Conservation (phyloP, 1,140 invertebrate species). For the Panagrolaimus sp. region DNA sequence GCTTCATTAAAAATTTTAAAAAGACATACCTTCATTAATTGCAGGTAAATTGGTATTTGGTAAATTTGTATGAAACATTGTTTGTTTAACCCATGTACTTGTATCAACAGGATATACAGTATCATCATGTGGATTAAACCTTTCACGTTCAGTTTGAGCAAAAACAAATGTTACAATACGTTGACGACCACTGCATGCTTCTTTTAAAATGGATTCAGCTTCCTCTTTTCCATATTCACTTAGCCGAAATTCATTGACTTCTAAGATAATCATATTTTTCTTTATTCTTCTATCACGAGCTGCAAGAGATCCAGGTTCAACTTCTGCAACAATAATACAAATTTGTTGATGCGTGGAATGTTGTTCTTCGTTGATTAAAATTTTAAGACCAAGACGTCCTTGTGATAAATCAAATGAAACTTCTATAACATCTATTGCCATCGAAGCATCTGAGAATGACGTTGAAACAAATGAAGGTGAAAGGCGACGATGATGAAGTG, state of each 20-base stretch:
- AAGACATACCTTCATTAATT: conserved; percentile 10
- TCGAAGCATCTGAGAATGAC: neutral
- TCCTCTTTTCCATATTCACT: neutral
- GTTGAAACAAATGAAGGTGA: neutral
- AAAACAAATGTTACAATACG: neutral
- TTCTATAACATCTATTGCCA: neutral
- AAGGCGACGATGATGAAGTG: neutral
- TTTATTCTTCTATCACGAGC: neutral
- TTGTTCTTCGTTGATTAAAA: neutral
- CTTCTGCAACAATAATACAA: neutral
- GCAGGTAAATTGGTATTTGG: neutral
- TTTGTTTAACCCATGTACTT: neutral
- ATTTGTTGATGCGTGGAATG: no score
- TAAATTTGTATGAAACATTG: neutral
- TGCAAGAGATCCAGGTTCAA: neutral
- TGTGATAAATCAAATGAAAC: neutral
- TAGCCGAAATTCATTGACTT: neutral
- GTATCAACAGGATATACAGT: neutral
- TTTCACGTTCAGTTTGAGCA: neutral
- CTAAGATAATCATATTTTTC: neutral
- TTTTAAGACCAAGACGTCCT: neutral
- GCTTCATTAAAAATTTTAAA: neutral
- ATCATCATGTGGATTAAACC: neutral
- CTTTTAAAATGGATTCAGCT: neutral
- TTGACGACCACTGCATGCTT: neutral